Percentiles rank a stretch among this genome's conserved stretches.
Evolutionary conservation across 1,140 invertebrate genomes (phyloP).

Genomic region (Platyscapa corneri): DNA sequence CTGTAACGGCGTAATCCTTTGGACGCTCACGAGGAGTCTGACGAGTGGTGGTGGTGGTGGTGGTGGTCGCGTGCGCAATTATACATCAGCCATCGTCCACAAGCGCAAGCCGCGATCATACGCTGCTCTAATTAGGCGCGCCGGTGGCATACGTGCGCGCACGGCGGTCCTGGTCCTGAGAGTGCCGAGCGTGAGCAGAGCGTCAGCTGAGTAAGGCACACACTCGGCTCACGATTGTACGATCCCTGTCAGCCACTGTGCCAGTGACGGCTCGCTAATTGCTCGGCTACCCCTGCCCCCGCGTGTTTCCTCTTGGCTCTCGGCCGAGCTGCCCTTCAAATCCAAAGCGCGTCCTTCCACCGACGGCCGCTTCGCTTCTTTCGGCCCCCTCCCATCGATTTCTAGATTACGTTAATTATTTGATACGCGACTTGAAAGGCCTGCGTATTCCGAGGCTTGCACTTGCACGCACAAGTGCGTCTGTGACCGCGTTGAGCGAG

Average conservation of each 20-base stretch:
- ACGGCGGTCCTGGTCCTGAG: not conserved
- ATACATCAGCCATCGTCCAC: not conserved
- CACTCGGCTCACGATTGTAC: slow-evolving; percentile 31
- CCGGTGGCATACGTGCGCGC: slow-evolving; percentile 48
- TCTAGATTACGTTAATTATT: no score
- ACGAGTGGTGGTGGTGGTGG: no score
- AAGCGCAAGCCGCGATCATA: not conserved
- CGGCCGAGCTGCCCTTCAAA: slow-evolving; percentile 53
- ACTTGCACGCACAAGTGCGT: no score
- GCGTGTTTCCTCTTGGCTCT: slow-evolving; percentile 65
- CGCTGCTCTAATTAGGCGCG: slow-evolving; percentile 68
- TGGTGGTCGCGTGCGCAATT: not conserved
- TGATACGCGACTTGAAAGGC: no score
- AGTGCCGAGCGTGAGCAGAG: not conserved
- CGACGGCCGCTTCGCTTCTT: slow-evolving; percentile 48
- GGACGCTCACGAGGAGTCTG: not conserved
- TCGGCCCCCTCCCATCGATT: slow-evolving; percentile 65
- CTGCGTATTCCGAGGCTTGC: not conserved
- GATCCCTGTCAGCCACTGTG: slow-evolving; percentile 72
- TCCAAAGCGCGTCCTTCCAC: slow-evolving; percentile 54
- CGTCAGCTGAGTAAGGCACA: slow-evolving; percentile 70
- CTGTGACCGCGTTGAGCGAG: not conserved
- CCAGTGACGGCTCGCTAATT: slow-evolving; percentile 76
- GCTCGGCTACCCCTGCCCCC: slow-evolving; percentile 60
- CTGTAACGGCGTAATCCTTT: not conserved